A percentile compares a stretch with the other conserved stretches of the same genome.
Conservation (phyloP, 2,888 invertebrate genomes). For the Hirudinaria manillensis region DNA sequence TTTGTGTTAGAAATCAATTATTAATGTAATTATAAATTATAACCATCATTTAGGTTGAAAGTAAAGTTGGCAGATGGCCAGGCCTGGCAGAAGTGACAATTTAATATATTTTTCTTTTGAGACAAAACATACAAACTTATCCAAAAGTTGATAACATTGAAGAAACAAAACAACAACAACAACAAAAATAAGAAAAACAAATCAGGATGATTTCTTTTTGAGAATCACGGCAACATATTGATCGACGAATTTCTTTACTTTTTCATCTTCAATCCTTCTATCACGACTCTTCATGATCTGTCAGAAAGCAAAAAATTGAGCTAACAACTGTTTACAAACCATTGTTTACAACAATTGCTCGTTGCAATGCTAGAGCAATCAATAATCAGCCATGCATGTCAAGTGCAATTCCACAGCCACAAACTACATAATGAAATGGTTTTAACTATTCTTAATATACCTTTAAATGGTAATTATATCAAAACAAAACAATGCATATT, state of each 20-base stretch:
- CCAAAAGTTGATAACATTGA: no score
- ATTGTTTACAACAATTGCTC: no score
- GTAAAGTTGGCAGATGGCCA: not conserved
- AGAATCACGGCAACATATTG: conserved; percentile 17
- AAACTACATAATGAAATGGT: no score
- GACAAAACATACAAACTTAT: not conserved
- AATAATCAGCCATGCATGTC: no score
- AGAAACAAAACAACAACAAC: no score
- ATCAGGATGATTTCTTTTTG: conserved; percentile 9
- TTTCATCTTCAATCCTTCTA: not conserved
- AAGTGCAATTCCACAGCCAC: no score
- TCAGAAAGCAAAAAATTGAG: not conserved
- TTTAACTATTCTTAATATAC: no score
- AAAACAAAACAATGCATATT: no score
- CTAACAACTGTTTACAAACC: not conserved
- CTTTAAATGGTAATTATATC: no score
- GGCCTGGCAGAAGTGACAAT: conserved; percentile 4
- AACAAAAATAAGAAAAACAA: not conserved
- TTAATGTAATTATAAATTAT: no score
- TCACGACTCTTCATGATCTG: conserved; percentile 9
- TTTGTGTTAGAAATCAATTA: no score
- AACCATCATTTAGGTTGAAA: not conserved
- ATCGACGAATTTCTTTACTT: not conserved
- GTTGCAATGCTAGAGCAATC: no score
- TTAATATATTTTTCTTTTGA: not conserved